phyloP scores from a whole-genome alignment of 2,113 vertebrate genomes.

The Actenoides lindsayi region DNA sequence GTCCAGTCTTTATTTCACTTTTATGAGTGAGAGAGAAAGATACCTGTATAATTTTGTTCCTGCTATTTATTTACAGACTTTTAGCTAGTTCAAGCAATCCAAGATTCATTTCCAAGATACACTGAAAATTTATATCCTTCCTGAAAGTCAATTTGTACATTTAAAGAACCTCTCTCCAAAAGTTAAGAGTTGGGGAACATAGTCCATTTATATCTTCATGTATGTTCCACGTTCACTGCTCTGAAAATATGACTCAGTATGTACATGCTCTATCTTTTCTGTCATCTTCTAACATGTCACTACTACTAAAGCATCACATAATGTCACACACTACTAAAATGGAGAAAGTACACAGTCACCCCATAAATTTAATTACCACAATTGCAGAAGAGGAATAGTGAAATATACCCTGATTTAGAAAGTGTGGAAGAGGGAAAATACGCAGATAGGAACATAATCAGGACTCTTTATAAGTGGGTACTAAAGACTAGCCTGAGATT shows the following conservation, averaged over 20 bases:
- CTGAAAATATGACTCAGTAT: conserved; percentile 13
- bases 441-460: conserved; percentile 33
- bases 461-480: conserved; percentile 43
- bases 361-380: conserved; percentile 17
- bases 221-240: conserved; percentile 6
- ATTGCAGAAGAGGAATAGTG: conserved; percentile 17
- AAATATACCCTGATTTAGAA: conserved; percentile 40
- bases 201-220: neutral
- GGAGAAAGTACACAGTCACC: conserved; percentile 5
- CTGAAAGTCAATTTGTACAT: neutral
- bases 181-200: neutral
- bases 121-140: neutral
- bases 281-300: conserved; percentile 18
- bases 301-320: neutral
- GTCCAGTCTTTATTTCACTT: neutral
- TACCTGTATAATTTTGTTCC: neutral
- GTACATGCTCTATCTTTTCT: conserved; percentile 13
- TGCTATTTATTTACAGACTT: neutral
- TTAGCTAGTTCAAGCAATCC: neutral
- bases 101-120: neutral
- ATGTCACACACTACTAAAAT: conserved; percentile 8
- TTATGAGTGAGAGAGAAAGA: neutral
- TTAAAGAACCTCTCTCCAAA: neutral
- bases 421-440: conserved; percentile 44
- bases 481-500: conserved; percentile 56